Evolutionary conservation across 2,797 vertebrate genomes (phyloP), one percentile per base, ranked within the genome.

Genomic region (Potorous gilbertii): DNA sequence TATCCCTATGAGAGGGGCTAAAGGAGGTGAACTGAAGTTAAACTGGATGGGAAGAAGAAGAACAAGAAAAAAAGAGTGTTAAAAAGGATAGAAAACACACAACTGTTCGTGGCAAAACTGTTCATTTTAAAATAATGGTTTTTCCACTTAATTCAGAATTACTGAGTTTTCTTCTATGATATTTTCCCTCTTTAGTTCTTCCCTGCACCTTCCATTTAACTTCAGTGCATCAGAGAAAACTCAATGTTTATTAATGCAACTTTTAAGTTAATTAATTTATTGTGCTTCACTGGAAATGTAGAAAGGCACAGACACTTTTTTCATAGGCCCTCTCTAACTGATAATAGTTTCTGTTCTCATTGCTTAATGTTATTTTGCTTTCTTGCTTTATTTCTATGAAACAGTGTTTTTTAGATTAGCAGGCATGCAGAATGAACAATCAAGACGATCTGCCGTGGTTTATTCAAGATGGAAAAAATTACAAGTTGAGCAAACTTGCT

Each of bases 121-220:
- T 89, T 40, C 57, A 0, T 40, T 90, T 74, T 11, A 52, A 57
- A 52, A 81, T 24, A 54, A 27, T 81, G n/a, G n/a, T 40, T 46
- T 40, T 29, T 12, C n/a, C 56, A 81, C 18, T 28, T 5, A 34
- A 9, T 31, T 55, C 81, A 54, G 50, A 54, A 90, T 4, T 14
- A 50, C 89, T 4, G 0, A 0, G 28, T 90, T 46, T 34, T 16
- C 5, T 16, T 34, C 29, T 54, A 21, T 29, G 31, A 10, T 1
- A 0, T 56, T 10, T 29, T 40, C 50, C 2, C 0, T 0, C 27
- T 0, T 0, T 1, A 5, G 18, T n/a, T 28, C 11, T 34, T 18
- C 28, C 1, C 10, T 2, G 40, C 28, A 4, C 14, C 27, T 0
- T 18, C 9, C 2, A 21, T 16, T 54, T 14, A 46, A 34, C 66